A percentile compares a stretch with the other conserved stretches of the same genome.
phyloP scores from a whole-genome alignment of 2,888 invertebrate genomes.

The Cordilura impudica region DNA sequence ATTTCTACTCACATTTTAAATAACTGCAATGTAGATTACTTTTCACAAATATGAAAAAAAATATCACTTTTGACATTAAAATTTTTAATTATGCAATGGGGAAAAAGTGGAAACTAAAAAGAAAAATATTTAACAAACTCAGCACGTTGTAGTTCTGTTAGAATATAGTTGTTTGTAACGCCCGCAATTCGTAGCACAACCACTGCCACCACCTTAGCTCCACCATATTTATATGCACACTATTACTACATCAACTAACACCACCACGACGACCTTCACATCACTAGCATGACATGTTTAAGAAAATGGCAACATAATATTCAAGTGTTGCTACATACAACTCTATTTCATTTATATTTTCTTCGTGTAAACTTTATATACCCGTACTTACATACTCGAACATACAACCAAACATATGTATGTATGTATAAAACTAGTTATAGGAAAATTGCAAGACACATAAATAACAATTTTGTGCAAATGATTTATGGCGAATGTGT shows the following conservation, averaged over 20 bases:
- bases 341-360: not conserved
- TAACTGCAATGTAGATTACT: not conserved
- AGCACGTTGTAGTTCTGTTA: not conserved
- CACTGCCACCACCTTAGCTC: not conserved
- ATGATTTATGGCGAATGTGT: conserved; percentile 44
- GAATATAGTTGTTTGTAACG: not conserved
- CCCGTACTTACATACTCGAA: no score
- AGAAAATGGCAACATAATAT: not conserved
- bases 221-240: not conserved
- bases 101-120: conserved; percentile 5
- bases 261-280: not conserved
- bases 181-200: not conserved
- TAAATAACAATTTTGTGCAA: conserved; percentile 36
- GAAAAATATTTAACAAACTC: not conserved
- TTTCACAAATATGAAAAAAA: not conserved
- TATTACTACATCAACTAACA: not conserved
- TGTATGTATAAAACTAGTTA: no score
- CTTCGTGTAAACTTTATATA: not conserved
- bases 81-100: conserved; percentile 27
- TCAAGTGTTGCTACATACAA: not conserved
- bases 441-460: conserved; percentile 32
- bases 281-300: not conserved
- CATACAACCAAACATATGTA: no score
- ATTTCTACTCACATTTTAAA: no score
- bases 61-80: conserved; percentile 53